Evolutionary conservation across 2,797 vertebrate genomes (phyloP).

Genomic region (Muraenolepis orangiensis): DNA sequence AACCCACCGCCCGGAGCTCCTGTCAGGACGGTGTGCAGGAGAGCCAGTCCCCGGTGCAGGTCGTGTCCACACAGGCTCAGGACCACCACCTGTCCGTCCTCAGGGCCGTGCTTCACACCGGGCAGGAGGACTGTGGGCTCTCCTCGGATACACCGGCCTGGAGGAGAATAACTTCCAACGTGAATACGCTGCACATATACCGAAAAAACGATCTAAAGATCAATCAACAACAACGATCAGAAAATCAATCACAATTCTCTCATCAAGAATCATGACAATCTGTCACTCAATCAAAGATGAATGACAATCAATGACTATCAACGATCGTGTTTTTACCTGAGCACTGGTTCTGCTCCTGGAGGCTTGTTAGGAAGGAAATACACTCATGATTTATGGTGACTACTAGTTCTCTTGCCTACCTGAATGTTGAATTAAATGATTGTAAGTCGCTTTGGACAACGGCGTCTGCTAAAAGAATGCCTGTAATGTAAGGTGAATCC

Average conservation of each 20-base stretch:
- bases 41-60: constrained; percentile 51
- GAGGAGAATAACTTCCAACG: not conserved
- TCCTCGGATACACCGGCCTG: constrained; percentile 65
- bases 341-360: too few species aligned
- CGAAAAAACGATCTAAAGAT: not conserved
- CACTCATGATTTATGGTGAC: too few species aligned
- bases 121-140: constrained; percentile 62
- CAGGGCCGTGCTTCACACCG: constrained; percentile 42
- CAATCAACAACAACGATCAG: not conserved
- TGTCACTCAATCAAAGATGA: not conserved
- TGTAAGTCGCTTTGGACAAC: too few species aligned
- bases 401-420: too few species aligned
- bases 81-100: constrained; percentile 66
- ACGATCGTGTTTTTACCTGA: too few species aligned
- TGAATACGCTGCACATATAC: not conserved
- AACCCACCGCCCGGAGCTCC: constrained; percentile 41
- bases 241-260: too few species aligned
- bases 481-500: too few species aligned
- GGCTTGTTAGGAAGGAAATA: too few species aligned
- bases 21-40: constrained; percentile 65
- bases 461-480: too few species aligned
- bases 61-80: constrained; percentile 64
- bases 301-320: too few species aligned
- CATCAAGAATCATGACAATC: too few species aligned
- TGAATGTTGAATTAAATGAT: too few species aligned